Evolutionary conservation across 2,888 invertebrate species (phyloP).

Genomic region (Didymodactylos carnosus): DNA sequence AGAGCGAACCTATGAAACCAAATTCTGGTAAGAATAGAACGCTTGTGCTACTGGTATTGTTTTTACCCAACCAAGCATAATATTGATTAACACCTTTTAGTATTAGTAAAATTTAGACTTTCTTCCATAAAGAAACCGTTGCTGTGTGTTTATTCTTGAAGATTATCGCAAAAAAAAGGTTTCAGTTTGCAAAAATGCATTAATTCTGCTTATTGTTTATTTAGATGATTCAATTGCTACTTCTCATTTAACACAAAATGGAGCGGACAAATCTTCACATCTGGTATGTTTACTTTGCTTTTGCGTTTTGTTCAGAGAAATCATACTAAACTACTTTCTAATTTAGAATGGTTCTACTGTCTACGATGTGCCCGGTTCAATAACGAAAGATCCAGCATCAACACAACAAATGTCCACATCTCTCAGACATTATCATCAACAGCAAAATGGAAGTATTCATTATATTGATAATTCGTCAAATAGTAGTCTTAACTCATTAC

Average conservation of each 20-base stretch:
- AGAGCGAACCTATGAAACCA: neutral
- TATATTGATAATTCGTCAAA: neutral
- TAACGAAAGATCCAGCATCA: neutral
- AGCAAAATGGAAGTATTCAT: neutral
- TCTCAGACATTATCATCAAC: neutral
- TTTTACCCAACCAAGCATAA: too few relatives aligned
- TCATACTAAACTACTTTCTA: too few relatives aligned
- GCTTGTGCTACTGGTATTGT: too few relatives aligned
- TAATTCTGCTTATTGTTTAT: neutral
- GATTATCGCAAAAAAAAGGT: too few relatives aligned
- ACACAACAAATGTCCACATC: neutral
- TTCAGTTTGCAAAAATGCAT: too few relatives aligned
- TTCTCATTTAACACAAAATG: neutral
- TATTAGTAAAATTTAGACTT: neutral
- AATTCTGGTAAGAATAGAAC: neutral
- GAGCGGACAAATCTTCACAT: neutral
- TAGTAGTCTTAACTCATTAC: neutral
- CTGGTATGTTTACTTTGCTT: neutral
- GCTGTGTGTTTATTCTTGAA: too few relatives aligned
- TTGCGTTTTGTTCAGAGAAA: neutral
- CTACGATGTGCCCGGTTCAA: neutral
- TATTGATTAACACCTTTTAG: neutral
- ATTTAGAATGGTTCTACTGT: neutral
- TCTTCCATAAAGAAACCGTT: too few relatives aligned
- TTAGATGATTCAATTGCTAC: neutral